These are phyloP conservation scores for Cryptosula pallasiana DNA, from an alignment of 2,888 invertebrate genomes.

Conservation along the genomic window DNA sequence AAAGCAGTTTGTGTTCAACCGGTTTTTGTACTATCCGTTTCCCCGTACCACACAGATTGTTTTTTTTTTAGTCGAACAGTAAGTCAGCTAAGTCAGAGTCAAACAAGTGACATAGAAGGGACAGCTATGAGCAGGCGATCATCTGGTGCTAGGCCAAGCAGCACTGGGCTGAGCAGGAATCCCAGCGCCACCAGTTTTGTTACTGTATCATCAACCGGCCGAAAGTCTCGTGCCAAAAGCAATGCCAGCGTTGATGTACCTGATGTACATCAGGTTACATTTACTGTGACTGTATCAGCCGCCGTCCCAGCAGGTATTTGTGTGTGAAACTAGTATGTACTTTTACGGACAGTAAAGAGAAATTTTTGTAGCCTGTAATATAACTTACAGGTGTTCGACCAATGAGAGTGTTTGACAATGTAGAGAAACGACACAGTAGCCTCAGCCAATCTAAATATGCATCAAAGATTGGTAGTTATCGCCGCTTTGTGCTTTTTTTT, in stretches of 20 bases:
- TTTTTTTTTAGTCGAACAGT: neutral
- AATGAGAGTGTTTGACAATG: no score
- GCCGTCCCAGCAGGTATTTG: constrained; percentile 21
- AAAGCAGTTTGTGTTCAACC: no score
- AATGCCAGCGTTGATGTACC: neutral
- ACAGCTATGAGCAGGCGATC: neutral
- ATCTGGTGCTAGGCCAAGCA: constrained; percentile 1
- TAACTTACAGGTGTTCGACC: no score
- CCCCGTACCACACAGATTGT: no score
- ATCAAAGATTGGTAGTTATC: no score
- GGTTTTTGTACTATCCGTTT: no score
- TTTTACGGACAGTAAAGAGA: no score
- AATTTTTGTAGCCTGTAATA: no score
- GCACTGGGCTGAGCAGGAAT: neutral
- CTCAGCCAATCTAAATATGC: no score
- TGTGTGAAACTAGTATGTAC: no score
- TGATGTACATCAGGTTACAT: constrained; percentile 20
- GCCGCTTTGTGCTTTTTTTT: no score
- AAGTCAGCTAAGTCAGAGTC: constrained; percentile 20
- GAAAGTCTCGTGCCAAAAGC: constrained; percentile 12
- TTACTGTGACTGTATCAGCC: constrained; percentile 22
- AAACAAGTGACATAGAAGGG: constrained; percentile 2
- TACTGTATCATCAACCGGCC: constrained; percentile 18
- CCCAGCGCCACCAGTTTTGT: constrained; percentile 14
- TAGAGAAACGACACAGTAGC: no score